Base-by-base conservation (phyloP, 1,140 invertebrate genomes). In the Euwallacea fornicatus region DNA sequence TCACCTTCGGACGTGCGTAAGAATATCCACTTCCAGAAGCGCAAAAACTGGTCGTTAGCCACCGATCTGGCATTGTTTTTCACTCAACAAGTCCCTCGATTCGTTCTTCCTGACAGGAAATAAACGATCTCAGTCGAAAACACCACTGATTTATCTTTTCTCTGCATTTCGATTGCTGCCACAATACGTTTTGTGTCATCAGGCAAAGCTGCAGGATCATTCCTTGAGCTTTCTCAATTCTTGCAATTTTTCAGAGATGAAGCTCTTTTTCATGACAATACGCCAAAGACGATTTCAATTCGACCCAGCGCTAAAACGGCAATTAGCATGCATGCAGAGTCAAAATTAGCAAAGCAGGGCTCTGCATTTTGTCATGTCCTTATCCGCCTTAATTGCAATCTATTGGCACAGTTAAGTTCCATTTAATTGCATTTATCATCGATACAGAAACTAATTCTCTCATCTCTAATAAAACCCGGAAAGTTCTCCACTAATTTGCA, bases 61-160 rank as follows among this genome's bases (percentile, higher is more conserved):
- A 41, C 42, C 54, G 56, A 67, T 58, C 55, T 43, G 54, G 66
- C 66, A 67, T 67, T 67, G 66, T 67, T 67, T 67, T 67, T 67
- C 66, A 67, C 66, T 67, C 66, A 67, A 67, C 66, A 67, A 67
- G 66, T 67, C 66, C 33, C 43, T 15, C 44, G 66, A 67, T 67
- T 47, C 66, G 66, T 67, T 67, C 42, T 15, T 42, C 55, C 43
- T 44, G 66, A 67, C 66, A 60, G 66, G 33, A 55, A 58, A 67
- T 67, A 67, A 67, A 67, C 66, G 66, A 67, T 59, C 56, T 33
- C 15, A 21, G 15, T 41, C 15, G 53, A 67, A 67, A 66, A 47
- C 46, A 15, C 43, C 54, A 15, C 66, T 59, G 66, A 67, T 67
- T 67, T 67, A 67, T 67, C 66, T 59, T 67, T 67, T 59, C 46